phyloP scores from a whole-genome alignment of 92 coral and sea anemone species.

The Epizoanthus ramosus region DNA sequence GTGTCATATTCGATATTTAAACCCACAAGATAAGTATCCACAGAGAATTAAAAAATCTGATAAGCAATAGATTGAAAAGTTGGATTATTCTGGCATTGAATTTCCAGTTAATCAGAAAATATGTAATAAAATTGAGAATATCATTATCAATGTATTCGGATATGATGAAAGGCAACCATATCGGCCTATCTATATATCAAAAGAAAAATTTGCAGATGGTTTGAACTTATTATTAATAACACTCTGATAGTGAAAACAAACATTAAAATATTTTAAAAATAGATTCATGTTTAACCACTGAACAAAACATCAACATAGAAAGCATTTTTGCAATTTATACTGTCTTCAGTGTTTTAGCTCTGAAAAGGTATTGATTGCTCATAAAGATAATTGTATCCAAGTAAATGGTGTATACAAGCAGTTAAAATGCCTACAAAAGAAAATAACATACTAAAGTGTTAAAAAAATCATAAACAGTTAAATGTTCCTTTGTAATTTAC shows the following conservation, averaged over 20 bases:
- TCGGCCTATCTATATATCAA: slow-evolving; percentile 49
- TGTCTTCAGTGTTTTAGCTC: slow-evolving; percentile 51
- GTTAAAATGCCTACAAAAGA: slow-evolving; percentile 50
- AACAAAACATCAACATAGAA: slow-evolving; percentile 38
- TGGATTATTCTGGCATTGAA: slow-evolving; percentile 32
- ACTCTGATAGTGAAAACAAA: background rate
- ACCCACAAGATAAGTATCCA: slow-evolving; percentile 22
- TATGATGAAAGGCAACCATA: slow-evolving; percentile 49
- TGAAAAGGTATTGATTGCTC: slow-evolving; percentile 21
- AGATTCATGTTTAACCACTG: slow-evolving; percentile 17
- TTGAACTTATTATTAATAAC: slow-evolving; percentile 37
- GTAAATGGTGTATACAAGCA: slow-evolving; percentile 48
- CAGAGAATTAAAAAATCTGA: slow-evolving; percentile 17
- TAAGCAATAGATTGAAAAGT: background rate
- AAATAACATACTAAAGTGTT: slow-evolving; percentile 8
- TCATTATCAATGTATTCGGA: slow-evolving; percentile 48
- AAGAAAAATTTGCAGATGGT: slow-evolving; percentile 31
- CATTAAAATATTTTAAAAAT: slow-evolving; percentile 61
- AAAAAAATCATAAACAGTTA: slow-evolving; percentile 43
- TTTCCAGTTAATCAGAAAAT: slow-evolving; percentile 32
- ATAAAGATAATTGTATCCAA: slow-evolving; percentile 37
- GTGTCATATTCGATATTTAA: slow-evolving; percentile 48
- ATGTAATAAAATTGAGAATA: slow-evolving; percentile 22
- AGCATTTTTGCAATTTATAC: slow-evolving; percentile 50
- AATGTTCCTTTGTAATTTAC: slow-evolving; percentile 46